A percentile compares a stretch with the other conserved stretches of the same genome.
phyloP scores from a whole-genome alignment of 2,113 vertebrate genomes.

The Bos javanicus region DNA sequence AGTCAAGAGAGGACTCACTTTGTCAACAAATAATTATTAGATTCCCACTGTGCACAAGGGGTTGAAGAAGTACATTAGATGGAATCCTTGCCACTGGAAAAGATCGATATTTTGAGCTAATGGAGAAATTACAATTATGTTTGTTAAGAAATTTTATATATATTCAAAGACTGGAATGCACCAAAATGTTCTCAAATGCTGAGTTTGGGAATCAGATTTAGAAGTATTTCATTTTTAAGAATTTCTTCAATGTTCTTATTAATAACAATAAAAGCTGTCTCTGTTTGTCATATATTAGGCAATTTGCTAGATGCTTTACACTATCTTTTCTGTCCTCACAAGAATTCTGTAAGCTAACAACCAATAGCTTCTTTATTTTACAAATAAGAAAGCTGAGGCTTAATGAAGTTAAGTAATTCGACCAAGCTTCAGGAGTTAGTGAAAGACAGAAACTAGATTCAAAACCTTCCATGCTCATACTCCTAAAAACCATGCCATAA shows the following conservation, averaged over 20 bases:
- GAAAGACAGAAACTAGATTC: not conserved
- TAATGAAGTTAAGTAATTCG: not conserved
- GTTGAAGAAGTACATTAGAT: not conserved
- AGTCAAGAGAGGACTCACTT: not conserved
- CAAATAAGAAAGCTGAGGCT: not conserved
- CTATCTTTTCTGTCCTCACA: not conserved
- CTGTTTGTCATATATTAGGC: not conserved
- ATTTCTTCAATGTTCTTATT: not conserved
- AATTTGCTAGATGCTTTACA: not conserved
- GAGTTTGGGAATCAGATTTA: not conserved
- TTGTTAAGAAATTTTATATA: conserved; percentile 1
- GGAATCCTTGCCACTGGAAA: not conserved
- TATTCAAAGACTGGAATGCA: not conserved
- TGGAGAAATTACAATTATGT: not conserved
- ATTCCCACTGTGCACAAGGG: not conserved
- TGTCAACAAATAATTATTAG: not conserved
- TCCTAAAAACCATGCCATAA: not conserved
- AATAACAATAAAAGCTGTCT: not conserved
- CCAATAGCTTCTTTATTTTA: not conserved
- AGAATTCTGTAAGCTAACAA: not conserved
- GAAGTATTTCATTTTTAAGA: not conserved
- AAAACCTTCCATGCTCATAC: not conserved
- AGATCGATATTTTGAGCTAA: not conserved
- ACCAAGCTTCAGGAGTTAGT: not conserved
- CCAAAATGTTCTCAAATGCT: not conserved